Base-by-base conservation (phyloP, 2,797 vertebrate species). In the Carapus acus region DNA sequence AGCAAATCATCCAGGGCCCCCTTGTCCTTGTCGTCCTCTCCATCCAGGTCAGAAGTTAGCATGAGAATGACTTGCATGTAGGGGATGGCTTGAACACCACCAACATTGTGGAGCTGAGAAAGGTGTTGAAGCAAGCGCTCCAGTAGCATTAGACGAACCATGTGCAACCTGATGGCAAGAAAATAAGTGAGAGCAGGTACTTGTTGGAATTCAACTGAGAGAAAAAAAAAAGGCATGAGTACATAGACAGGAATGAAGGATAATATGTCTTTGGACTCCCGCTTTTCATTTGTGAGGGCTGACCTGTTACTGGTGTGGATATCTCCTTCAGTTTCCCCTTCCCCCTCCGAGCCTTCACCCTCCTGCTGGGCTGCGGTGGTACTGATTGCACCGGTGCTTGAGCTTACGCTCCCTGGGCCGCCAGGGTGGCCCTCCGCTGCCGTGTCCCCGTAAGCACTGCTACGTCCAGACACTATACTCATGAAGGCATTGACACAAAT, bases 21-120 rank as follows among this genome's bases (percentile, higher is more conserved):
- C 66, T 98, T 99, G 74, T 99, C 96, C 66, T 99, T 99, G 75
- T 99, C 96, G 46, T 98, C 96, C 38, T 99, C 96, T 15, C 96
- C 95, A 64, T 98, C 96, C 18, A 99, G 85, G 76, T 99, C 96
- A 48, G 96, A 93, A 19, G 96, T 99, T 57, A 99, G 85, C 96
- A 99, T 99, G 60, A 99, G 87, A 59, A 99, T 90, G 57, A 99
- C 96, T 88, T 99, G 96, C 96, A 99, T 99, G 66, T 98, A 99
- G 0, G 96, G 96, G 61, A 99, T 98, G 75, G 95, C 95, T 41
- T 94, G 90, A 67, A 99, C 96, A 2, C 96, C 96, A 1, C 96
- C 94, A 0, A 97, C 96, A 0, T 87, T 91, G 70, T 94, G 92
- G 39, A 99, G 89, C 85, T 95, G 93, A 20, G 91, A 85, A 19